A percentile compares a stretch with the other conserved stretches of the same genome.
phyloP scores from a whole-genome alignment of 2,797 vertebrate species.

The Loris lydekkerianus region DNA sequence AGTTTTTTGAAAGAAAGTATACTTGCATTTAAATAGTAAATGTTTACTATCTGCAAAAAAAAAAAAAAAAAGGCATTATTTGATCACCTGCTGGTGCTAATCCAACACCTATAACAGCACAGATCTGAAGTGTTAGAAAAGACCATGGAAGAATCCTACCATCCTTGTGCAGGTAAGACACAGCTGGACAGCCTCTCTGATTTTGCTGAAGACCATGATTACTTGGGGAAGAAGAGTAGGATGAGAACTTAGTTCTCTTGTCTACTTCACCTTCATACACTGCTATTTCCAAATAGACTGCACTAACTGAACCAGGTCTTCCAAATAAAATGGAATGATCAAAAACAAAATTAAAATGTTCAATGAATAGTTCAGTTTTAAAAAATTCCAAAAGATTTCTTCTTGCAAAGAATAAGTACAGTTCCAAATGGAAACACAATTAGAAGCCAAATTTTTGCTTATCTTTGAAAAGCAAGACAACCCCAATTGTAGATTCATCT shows the following conservation, averaged over 20 bases:
- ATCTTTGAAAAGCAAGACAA: slow-evolving; percentile 45
- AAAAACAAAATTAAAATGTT: background rate
- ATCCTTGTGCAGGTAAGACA: rapidly evolving
- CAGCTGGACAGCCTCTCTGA: background rate
- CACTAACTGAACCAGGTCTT: background rate
- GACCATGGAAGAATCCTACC: background rate
- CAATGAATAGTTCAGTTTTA: background rate
- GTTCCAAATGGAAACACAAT: background rate
- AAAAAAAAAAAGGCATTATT: background rate
- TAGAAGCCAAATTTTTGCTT: background rate
- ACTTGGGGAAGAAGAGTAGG: rapidly evolving
- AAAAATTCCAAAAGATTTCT: background rate
- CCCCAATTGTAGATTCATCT: background rate
- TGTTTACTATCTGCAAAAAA: background rate
- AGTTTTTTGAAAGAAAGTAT: background rate
- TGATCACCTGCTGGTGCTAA: background rate
- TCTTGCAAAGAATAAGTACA: background rate
- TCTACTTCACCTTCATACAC: background rate
- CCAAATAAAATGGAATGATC: background rate
- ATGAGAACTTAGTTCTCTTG: background rate
- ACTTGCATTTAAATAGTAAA: background rate
- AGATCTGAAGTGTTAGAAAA: background rate
- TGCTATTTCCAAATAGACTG: background rate
- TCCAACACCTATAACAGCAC: background rate
- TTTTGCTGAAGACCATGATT: background rate